Evolutionary conservation across 2,888 invertebrate genomes (phyloP), one percentile per base, ranked within the genome.

Genomic region (Aspidapion aeneum): DNA sequence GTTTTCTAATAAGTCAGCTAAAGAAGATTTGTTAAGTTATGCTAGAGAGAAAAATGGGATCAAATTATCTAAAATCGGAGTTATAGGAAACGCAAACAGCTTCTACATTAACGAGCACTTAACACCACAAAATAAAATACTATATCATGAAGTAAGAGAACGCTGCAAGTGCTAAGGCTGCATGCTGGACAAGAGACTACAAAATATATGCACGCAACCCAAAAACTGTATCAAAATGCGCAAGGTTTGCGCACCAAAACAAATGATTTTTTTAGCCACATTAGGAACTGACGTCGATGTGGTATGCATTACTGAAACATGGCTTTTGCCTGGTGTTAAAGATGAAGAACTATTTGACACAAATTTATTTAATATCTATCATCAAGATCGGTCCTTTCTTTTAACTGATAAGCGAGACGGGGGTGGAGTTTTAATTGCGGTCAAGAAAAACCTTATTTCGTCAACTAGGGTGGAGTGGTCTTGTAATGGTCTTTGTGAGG

Each of bases 61-160:
- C 17, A 17, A 52, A n/a, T 18, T 17, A 52, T 52, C 7, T n/a
- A n/a, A 52, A 9, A 35, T 35, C 35, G 35, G 35, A 12, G 12
- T 35, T 35, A 12, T n/a, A 52, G 52, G n/a, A 5, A 19, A 52
- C n/a, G 17, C 5, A 9, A 19, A 52, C 52, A 52, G 52, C 52
- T 52, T 52, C n/a, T 52, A 52, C 17, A 52, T 52, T n/a, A 52
- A 52, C 52, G 52, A 52, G 19, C 52, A 52, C 19, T n/a, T 52
- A n/a, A 52, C 52, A 9, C 19, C 19, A n/a, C n/a, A 3, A 52
- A 52, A 52, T 52, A 52, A 52, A n/a, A 52, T 52, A 3, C 18
- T 52, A 9, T 52, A 52, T 52, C 3, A n/a, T 9, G 52, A 52
- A 19, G 19, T 19, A 3, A 52, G 52, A 52, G 35, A 35, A 35